Base-by-base conservation (phyloP, 2,888 invertebrate species). In the Hipparchia sbordonii region DNA sequence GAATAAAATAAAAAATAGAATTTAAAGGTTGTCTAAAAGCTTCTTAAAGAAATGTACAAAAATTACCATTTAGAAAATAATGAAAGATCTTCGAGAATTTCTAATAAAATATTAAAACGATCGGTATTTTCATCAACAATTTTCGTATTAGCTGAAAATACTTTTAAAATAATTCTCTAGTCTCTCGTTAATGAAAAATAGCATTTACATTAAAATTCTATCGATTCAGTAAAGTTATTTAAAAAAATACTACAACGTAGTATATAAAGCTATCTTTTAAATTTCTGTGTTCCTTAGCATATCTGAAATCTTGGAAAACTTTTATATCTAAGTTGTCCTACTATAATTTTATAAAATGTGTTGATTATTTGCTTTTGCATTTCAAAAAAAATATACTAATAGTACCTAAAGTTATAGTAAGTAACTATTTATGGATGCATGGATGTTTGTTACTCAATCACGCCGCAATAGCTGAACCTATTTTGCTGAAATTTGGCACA, bases 111-210 rank as follows among this genome's bases (percentile, higher is more conserved):
- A 9, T 62, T 8, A 46, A 62, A 13, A 46, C n/a, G 13, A 12
- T 8, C 57, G 60, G 12, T 13, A 8, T 62, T 46, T 7, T 12
- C 39, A 12, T 13, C n/a, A 56, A 59, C 9, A 48, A 62, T 48
- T 46, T 48, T 62, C 62, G 7, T 57, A 57, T 56, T 62, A 46
- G 46, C 46, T 13, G n/a, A n/a, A 62, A 62, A 48, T 62, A 46
- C 46, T 62, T 62, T 48, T 13, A 13, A 8, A 62, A 62, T 13
- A 48, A 62, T 62, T 48, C 46, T 8, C n/a, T 7, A 46, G 10
- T 13, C 62, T 62, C 46, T 13, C 62, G 3, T 62, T 62, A 13
- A 8, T 62, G 13, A 62, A 45, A 13, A 46, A 62, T n/a, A 62
- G 46, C 8, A n/a, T 48, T 13, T 46, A 62, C 8, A 62, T 62